A percentile compares a stretch with the other conserved stretches of the same genome.
Conservation (phyloP, 2,113 vertebrate genomes). For the Anolis sagrei region DNA sequence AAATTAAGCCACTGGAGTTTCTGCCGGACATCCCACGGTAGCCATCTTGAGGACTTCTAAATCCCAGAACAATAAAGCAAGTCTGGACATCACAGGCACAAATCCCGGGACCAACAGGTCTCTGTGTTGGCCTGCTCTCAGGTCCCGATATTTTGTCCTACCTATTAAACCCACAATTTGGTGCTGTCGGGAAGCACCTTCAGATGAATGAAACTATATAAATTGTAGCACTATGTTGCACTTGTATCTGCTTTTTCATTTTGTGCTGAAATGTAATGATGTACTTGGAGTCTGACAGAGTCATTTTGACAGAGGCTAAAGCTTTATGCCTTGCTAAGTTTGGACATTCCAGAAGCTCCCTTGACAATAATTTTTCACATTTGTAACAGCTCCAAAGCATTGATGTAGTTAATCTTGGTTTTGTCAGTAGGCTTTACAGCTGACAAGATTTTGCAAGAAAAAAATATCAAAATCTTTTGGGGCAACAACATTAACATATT, state of each 20-base stretch:
- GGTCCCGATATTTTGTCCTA: no score
- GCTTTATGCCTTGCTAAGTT: constrained; percentile 54
- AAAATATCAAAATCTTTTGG: constrained; percentile 25
- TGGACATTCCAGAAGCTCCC: constrained; percentile 55
- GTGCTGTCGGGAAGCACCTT: background rate
- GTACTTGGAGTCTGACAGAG: constrained; percentile 52
- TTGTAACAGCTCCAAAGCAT: constrained; percentile 37
- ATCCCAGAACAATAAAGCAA: no score
- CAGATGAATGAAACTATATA: constrained; percentile 27
- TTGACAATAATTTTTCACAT: constrained; percentile 60
- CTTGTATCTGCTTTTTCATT: background rate
- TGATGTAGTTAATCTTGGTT: constrained; percentile 61
- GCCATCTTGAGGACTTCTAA: no score
- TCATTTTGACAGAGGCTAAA: constrained; percentile 56
- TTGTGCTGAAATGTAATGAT: constrained; percentile 55
- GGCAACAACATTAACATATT: constrained; percentile 43
- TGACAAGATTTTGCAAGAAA: constrained; percentile 46
- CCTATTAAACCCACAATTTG: no score
- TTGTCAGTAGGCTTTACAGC: constrained; percentile 50
- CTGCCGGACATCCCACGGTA: no score
- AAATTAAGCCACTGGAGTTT: no score
- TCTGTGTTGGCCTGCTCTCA: no score
- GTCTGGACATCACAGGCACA: no score
- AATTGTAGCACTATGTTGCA: constrained; percentile 39
- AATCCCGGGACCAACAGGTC: no score